Percentiles rank a stretch among this genome's conserved stretches.
These are phyloP conservation scores for Takifugu flavidus DNA, from an alignment of 2,113 vertebrate species.

Conservation along the genomic window DNA sequence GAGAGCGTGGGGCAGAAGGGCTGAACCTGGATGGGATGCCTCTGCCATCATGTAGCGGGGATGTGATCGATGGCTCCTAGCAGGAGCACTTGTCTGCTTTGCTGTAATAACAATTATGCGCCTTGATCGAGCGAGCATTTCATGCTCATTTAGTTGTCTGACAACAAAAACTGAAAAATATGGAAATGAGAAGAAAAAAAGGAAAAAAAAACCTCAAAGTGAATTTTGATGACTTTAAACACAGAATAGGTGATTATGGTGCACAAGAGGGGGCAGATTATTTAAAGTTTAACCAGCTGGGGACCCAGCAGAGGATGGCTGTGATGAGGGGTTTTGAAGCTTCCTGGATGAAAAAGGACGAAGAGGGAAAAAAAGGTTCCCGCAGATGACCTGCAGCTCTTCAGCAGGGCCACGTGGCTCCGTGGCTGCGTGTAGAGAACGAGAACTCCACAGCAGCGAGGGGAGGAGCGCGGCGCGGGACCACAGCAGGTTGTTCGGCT, in stretches of 20 bases:
- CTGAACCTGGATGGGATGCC: neutral
- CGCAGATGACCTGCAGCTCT: neutral
- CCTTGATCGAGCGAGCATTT: neutral
- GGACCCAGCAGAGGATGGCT: slow-evolving; percentile 1
- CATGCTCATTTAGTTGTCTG: neutral
- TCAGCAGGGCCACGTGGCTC: neutral
- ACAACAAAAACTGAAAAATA: slow-evolving; percentile 1
- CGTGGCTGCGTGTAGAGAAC: neutral
- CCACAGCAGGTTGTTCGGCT: slow-evolving; percentile 52
- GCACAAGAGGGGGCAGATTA: neutral
- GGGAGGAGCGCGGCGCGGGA: slow-evolving; percentile 59
- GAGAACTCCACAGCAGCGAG: slow-evolving; percentile 14
- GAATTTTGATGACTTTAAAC: slow-evolving; percentile 1
- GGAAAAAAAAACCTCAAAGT: neutral
- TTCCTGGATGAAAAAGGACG: neutral
- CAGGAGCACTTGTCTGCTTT: neutral
- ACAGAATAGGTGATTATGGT: neutral
- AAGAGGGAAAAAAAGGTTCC: neutral
- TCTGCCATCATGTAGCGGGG: neutral
- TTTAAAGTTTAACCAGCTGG: slow-evolving; percentile 1
- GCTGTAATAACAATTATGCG: neutral
- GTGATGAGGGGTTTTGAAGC: neutral
- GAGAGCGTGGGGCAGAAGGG: no score
- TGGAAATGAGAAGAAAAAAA: neutral
- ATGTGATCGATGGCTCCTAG: neutral